Percentiles rank a stretch among this genome's conserved stretches.
Evolutionary conservation across 1,140 invertebrate genomes (phyloP).

Genomic region (Polypedilum vanderplanki): DNA sequence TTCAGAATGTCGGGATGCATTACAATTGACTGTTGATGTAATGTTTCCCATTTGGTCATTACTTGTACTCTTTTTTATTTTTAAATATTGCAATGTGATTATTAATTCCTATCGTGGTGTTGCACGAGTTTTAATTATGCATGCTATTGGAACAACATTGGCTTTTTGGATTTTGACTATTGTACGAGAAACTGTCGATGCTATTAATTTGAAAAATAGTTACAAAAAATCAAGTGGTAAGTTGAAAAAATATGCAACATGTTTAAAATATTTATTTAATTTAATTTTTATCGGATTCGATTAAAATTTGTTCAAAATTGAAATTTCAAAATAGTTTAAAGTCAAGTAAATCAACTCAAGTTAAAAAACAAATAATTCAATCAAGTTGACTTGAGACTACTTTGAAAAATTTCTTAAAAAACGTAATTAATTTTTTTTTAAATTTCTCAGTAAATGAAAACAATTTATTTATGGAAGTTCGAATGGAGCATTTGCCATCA

Average conservation of each 20-base stretch:
- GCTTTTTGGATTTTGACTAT: conserved; percentile 69
- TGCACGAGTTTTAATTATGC: conserved; percentile 64
- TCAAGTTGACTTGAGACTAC: too few relatives aligned
- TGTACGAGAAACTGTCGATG: conserved; percentile 58
- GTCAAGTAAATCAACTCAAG: too few relatives aligned
- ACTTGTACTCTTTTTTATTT: conserved; percentile 63
- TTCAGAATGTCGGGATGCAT: conserved; percentile 46
- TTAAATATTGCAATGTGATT: conserved; percentile 70
- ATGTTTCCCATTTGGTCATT: conserved; percentile 62
- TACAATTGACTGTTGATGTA: conserved; percentile 50
- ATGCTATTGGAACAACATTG: conserved; percentile 61
- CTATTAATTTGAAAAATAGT: conserved; percentile 38
- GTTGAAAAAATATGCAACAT: neutral
- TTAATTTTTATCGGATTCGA: too few relatives aligned
- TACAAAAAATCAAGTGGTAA: neutral
- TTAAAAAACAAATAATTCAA: too few relatives aligned
- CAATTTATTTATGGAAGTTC: neutral
- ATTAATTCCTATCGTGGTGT: conserved; percentile 45
- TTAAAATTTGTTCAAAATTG: too few relatives aligned
- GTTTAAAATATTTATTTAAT: too few relatives aligned
- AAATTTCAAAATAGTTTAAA: too few relatives aligned
- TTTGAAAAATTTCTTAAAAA: too few relatives aligned
- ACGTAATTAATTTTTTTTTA: too few relatives aligned
- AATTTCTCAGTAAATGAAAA: neutral
- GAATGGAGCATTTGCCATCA: neutral